Evolutionary conservation across 2,888 invertebrate genomes (phyloP), one percentile per base, ranked within the genome.

Genomic region (Polylopha cassiicola): DNA sequence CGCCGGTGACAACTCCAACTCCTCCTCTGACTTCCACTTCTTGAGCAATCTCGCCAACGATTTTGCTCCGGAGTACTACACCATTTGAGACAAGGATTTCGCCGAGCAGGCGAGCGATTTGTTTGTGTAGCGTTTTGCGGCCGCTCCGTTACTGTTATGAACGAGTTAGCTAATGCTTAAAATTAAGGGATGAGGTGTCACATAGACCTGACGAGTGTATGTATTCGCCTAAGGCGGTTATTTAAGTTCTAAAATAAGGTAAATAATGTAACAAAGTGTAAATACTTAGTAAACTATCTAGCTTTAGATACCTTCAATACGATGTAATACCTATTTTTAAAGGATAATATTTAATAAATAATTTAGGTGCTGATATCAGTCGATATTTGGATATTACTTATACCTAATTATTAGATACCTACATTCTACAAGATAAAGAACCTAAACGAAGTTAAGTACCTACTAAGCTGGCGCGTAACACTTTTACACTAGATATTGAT

Each of bases 1-100:
- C 21, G 61, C 89, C 11, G 90, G 92, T 30, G 94, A 95, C 60
- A 94, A 94, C 77, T 94, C 94, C 57, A 95, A 95, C 72, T 94
- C 94, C 69, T 95, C 95, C n/a, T 95, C 95, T 16, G 96, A 96
- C 77, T 96, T 96, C 79, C 96, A 96, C 76, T 97, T 97, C 73
- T 88, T 97, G 48, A 95, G 95, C 79, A 96, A 94, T 73, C 87
- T 96, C 65, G 95, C 95, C 48, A 96, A 95, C 73, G 96, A 96
- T 73, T 96, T 95, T 73, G 94, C 94, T 10, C 95, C 95, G 4
- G 96, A 97, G 75, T 96, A 96, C 74, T 96, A 96, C 74, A 86
- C 86, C 70, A 87, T 87, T 78, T 87, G 86, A 86, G 86, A 86
- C 68, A 86, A 86, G 84, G 86, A 86, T 61, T 80, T 82, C 70